Evolutionary conservation across 2,113 vertebrate genomes (phyloP).

Genomic region (Patagioenas fasciata): DNA sequence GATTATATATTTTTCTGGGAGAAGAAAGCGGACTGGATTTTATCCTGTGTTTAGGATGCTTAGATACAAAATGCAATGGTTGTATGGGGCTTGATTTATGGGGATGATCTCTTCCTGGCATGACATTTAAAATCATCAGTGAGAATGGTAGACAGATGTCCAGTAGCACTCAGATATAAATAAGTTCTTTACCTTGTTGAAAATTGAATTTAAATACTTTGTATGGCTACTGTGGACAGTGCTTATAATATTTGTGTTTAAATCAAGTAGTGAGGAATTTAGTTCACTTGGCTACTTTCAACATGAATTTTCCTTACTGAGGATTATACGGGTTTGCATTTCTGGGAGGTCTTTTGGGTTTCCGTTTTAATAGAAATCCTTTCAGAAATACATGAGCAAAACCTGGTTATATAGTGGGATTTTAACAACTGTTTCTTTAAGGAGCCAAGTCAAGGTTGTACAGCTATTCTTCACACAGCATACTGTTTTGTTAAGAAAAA

Average conservation of each 20-base stretch:
- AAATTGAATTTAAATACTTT: not conserved
- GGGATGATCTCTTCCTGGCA: not conserved
- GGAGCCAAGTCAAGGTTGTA: not conserved
- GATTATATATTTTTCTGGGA: not conserved
- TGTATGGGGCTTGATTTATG: not conserved
- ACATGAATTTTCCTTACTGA: not conserved
- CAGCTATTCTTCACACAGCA: not conserved
- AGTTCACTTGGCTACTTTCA: not conserved
- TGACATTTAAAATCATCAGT: not conserved
- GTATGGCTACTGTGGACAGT: not conserved
- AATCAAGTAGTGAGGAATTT: not conserved
- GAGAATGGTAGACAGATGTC: not conserved
- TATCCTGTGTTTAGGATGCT: not conserved
- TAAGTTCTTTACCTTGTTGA: not conserved
- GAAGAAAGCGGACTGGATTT: not conserved
- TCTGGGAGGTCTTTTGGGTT: not conserved
- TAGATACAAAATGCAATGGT: not conserved
- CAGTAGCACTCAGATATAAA: not conserved
- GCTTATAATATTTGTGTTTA: not conserved
- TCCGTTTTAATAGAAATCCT: not conserved
- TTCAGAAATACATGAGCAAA: not conserved
- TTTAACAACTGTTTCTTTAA: constrained; percentile 15
- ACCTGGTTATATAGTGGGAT: not conserved
- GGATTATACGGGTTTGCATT: not conserved
- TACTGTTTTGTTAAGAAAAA: constrained; percentile 8